phyloP scores from a whole-genome alignment of 2,797 vertebrate species.

The Mus spretus region DNA sequence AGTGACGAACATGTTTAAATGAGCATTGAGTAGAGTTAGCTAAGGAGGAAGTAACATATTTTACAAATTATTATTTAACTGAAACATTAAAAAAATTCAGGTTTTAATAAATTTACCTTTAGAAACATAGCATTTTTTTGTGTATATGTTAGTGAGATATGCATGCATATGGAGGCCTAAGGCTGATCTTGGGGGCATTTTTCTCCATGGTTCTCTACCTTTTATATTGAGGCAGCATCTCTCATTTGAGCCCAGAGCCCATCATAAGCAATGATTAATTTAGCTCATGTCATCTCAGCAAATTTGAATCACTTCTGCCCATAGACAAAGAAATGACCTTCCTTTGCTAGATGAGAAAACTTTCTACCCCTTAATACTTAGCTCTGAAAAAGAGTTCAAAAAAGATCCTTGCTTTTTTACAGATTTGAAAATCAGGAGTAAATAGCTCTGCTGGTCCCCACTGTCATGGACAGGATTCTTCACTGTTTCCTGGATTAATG shows the following conservation, averaged over 20 bases:
- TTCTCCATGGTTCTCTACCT: not conserved
- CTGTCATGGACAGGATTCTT: not conserved
- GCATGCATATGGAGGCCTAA: not conserved
- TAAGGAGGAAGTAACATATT: slow-evolving; percentile 18
- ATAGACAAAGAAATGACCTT: not conserved
- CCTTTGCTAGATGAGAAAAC: not conserved
- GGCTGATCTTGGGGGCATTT: not conserved
- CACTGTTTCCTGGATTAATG: not conserved
- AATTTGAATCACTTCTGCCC: not conserved
- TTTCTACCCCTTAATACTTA: not conserved
- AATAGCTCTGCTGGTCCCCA: too few species aligned
- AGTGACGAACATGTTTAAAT: not conserved
- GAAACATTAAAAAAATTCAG: not conserved
- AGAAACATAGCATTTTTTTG: not conserved
- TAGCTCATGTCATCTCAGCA: not conserved
- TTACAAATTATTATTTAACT: slow-evolving; percentile 10
- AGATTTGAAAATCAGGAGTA: not conserved
- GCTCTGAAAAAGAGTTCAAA: not conserved
- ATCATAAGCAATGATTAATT: not conserved
- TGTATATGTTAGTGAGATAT: not conserved
- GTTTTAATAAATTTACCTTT: not conserved
- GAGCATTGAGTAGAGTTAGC: not conserved
- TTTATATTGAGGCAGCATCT: not conserved
- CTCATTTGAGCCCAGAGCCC: not conserved
- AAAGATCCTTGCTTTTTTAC: not conserved